Evolutionary conservation across 2,888 invertebrate genomes (phyloP), one percentile per base, ranked within the genome.

Genomic region (Diadromus collaris): DNA sequence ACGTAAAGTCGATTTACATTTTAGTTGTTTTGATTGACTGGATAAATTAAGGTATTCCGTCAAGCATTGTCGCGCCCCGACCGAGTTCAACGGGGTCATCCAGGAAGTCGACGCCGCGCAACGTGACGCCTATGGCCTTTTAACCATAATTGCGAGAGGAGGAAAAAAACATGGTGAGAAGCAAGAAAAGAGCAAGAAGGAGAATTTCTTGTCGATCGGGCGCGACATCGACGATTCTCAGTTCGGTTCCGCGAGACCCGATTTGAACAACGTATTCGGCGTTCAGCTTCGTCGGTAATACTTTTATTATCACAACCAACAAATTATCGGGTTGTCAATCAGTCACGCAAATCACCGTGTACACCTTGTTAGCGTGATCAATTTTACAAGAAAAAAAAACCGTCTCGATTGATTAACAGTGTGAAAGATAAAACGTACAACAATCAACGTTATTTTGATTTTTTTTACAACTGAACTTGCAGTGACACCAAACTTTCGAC

Each of bases 41-140:
- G 21, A 0, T 0, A 21, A 21, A 60, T 80, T 77, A 76, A 73
- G n/a, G 73, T 79, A 79, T 77, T 78, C 76, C 65, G 19, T 70
- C 60, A 73, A 73, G 69, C 60, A 73, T 54, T 61, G 79, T 76
- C 69, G 48, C 54, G 60, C 69, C 65, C 64, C 44, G 41, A n/a
- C 24, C 58, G 58, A 58, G 79, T 44, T 86, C 82, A 84, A 82
- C 56, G 78, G 76, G 78, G 78, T 86, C 79, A 78, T 71, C 78
- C 80, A 81, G 84, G 85, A 86, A 84, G 80, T 82, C 67, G 72
- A 65, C 69, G 69, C 13, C 34, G 61, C 13, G 54, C 79, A 81
- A 82, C 81, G 78, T 83, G 82, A 82, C 69, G 38, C 38, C 21
- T 2, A 21, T 32, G 58, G 19, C 51, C 81, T 80, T 68, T 60